Base-by-base conservation (phyloP, 2,888 invertebrate genomes). In the Aphodius sticticus region DNA sequence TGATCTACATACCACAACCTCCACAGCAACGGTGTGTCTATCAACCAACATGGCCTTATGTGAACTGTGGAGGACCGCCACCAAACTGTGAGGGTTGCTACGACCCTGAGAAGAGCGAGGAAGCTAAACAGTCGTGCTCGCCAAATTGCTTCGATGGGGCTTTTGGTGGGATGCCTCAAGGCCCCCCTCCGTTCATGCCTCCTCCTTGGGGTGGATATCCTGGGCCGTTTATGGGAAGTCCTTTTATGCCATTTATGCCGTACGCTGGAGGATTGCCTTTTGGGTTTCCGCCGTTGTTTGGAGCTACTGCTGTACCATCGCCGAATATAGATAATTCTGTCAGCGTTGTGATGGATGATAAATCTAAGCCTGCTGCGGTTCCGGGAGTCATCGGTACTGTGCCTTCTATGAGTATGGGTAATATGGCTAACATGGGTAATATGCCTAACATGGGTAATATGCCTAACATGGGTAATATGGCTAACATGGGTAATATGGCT, bases 1-100 rank as follows among this genome's bases (percentile, higher is more conserved):
- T 84, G 9, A 79, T 87, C 6, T 89, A 88, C 80, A 85, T 88
- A 16, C 87, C 87, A 2, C 86, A 86, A 81, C 88, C 89, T 0
- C 88, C 87, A 82, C 84, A 85, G 70, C 88, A 87, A 82, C 84
- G 85, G 71, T 90, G 90, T 80, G 80, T 82, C 9, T 88, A 88
- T 79, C 86, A 86, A 69, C 84, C 86, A 1, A 79, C 78, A 9
- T 89, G 89, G 89, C 89, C 90, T 3, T 90, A 88, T 78, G 87
- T 89, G 0, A 79, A 83, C 1, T 88, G 88, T 81, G 86, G 85
- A 14, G 83, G 85, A 36, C 81, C 76, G 69, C 79, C 77, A 38
- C 15, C 83, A 9, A 82, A 81, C 53, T 89, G 89, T 79, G 86
- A 85, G 4, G 89, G 89, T 12, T 89, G 89, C 82, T 89, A 89